Conservation (phyloP, 2,888 invertebrate species). For the Cataglyphis livida region DNA sequence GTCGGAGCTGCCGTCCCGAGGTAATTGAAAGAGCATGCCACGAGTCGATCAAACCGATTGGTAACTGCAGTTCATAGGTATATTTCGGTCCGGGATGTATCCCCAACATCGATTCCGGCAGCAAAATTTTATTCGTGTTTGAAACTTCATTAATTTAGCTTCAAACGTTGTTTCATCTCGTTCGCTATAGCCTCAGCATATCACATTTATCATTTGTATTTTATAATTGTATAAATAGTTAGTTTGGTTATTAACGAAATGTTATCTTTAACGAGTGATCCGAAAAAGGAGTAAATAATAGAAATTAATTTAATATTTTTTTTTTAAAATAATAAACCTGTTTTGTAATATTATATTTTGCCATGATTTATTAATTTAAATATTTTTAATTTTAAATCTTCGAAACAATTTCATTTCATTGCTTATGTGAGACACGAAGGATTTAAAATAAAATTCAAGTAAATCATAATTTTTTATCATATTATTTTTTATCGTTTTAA, state of each 20-base stretch:
- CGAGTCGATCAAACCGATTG: conserved; percentile 62
- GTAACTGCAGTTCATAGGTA: conserved; percentile 43
- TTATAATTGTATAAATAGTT: neutral
- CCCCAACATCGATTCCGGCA: conserved; percentile 42
- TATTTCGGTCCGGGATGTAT: conserved; percentile 38
- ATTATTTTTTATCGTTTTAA: neutral
- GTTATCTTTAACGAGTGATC: neutral
- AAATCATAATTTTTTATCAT: neutral
- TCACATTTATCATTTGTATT: conserved; percentile 10
- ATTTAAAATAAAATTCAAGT: neutral
- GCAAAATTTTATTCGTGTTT: conserved; percentile 66
- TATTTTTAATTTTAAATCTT: neutral
- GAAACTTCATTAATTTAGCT: conserved; percentile 53
- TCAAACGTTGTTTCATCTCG: conserved; percentile 35
- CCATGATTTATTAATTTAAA: neutral
- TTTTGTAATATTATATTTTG: neutral
- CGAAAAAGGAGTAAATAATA: neutral
- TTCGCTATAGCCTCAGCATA: neutral
- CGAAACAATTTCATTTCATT: neutral
- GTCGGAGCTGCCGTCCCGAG: conserved; percentile 51
- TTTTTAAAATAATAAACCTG: neutral
- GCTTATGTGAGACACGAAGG: neutral
- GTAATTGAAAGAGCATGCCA: conserved; percentile 67
- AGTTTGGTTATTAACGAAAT: conserved; percentile 1
- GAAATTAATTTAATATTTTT: conserved; percentile 15